These are phyloP conservation scores for Scyliorhinus canicula DNA, from an alignment of 2,797 vertebrate species.

Conservation along the genomic window DNA sequence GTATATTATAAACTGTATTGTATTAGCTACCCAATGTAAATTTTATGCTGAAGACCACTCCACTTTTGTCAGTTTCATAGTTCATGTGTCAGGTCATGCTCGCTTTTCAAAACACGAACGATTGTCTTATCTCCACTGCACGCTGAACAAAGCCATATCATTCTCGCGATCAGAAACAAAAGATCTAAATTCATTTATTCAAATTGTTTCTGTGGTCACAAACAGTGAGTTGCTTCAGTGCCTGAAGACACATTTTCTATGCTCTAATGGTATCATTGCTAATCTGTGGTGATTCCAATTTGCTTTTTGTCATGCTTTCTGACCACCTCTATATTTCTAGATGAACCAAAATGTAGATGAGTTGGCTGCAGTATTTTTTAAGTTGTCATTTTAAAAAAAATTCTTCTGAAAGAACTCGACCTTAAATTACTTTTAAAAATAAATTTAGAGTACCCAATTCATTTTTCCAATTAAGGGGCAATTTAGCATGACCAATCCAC, in stretches of 20 bases:
- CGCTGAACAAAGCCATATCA: not conserved
- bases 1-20: not conserved
- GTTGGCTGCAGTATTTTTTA: not conserved
- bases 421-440: too few relatives aligned
- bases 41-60: not conserved
- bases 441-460: too few relatives aligned
- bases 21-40: not conserved
- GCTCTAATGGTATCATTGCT: not conserved
- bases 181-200: not conserved
- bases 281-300: not conserved
- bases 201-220: not conserved
- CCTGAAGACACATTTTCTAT: constrained; percentile 2
- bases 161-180: not conserved
- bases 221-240: not conserved
- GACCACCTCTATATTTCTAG: not conserved
- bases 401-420: not conserved
- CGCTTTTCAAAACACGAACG: not conserved
- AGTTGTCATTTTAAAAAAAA: too few relatives aligned
- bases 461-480: too few relatives aligned
- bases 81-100: not conserved
- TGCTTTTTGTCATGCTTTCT: not conserved
- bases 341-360: not conserved
- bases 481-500: too few relatives aligned
- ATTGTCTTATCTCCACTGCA: too few relatives aligned
- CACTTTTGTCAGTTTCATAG: not conserved